Evolutionary conservation across 2,888 invertebrate species (phyloP), one percentile per base, ranked within the genome.

Genomic region (Cyrtodaria siliqua): DNA sequence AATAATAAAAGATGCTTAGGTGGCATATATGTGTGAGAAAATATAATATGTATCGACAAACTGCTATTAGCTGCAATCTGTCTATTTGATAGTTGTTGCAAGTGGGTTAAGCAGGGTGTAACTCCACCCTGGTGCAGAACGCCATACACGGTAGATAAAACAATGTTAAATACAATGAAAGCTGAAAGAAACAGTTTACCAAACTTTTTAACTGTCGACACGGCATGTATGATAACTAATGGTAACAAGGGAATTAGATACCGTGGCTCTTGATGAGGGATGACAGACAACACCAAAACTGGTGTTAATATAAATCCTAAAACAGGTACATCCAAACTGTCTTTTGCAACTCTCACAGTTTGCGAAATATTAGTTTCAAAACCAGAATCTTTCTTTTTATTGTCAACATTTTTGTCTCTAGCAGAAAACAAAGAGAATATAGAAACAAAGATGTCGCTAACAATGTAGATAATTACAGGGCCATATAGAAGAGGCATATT

Each of bases 201-300:
- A 23, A 68, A 55, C 50, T 55, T n/a, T 23, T 40, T 18, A 1
- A 4, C 9, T 24, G 40, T 61, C 23, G 69, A 60, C 18, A 85
- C 86, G 47, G 81, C 77, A 23, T 83, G 61, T 9, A 89, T 57
- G 18, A 85, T 78, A 16, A 88, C 81, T 0, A 98, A 97, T 29
- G 97, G 93, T 0, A 97, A 94, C 0, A 97, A 93, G 0, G 98
- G 98, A 72, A 98, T 95, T 18, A 98, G 94, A 93, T 98, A 98
- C 57, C 98, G 94, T 0, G 98, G 96, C 91, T 98, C 98, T 92
- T 98, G 98, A 91, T 98, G 98, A 0, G 97, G 97, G 89, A 98
- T 96, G 0, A 96, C 87, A 0, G 98, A 98, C 2, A 98, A 93
- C 4, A 96, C 87, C 4, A 95, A 93, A 4, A 98, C 94, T 0